A percentile compares a stretch with the other conserved stretches of the same genome.
These are phyloP conservation scores for Heliconius erato DNA, from an alignment of 2,888 invertebrate genomes.

Conservation along the genomic window DNA sequence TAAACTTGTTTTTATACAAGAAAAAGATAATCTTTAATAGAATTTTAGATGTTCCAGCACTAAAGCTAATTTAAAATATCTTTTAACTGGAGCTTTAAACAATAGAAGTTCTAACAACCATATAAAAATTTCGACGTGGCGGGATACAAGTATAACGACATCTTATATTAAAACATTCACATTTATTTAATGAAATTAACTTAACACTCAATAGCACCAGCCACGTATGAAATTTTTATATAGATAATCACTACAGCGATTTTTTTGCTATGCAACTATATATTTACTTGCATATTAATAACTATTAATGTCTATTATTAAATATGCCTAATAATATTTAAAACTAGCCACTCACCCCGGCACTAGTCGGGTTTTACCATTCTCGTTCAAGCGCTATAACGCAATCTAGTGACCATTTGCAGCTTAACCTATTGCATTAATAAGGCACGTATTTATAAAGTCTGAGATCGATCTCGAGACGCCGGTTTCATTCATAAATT, in stretches of 20 bases:
- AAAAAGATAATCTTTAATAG: background rate
- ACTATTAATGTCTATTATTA: background rate
- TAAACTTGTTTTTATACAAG: no score
- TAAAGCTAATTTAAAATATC: background rate
- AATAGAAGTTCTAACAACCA: background rate
- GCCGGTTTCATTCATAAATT: no score
- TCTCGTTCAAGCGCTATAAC: slow-evolving; percentile 10
- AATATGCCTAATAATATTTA: slow-evolving; percentile 2
- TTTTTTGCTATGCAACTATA: slow-evolving; percentile 1
- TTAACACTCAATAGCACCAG: background rate
- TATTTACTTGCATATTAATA: background rate
- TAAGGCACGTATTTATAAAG: no score
- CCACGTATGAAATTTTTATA: slow-evolving; percentile 12
- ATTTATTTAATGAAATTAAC: background rate
- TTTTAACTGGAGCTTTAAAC: background rate
- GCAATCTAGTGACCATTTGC: slow-evolving; percentile 4
- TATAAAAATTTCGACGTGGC: slow-evolving; percentile 7
- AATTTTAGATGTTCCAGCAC: background rate
- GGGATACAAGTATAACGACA: background rate
- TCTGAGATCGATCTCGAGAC: no score
- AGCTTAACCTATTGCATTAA: background rate
- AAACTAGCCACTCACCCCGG: background rate
- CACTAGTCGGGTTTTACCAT: background rate
- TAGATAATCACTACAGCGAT: background rate
- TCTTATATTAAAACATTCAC: background rate